Evolutionary conservation across 2,797 vertebrate species (phyloP).

Genomic region (Xerus rutilus): DNA sequence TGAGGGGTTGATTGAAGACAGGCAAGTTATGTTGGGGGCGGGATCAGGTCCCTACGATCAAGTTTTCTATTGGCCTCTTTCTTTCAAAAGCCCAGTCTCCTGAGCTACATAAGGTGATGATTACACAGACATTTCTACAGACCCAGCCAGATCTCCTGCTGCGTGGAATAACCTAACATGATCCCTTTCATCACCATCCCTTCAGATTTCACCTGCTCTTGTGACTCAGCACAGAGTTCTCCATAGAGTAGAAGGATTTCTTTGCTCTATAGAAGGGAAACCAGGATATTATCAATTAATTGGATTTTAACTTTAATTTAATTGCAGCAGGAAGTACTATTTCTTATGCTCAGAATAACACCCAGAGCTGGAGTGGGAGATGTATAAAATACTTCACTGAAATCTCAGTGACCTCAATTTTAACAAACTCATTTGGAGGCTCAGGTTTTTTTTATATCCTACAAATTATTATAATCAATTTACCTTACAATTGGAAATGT

Average conservation of each 20-base stretch:
- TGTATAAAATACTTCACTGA: neutral
- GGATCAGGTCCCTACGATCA: too few species aligned
- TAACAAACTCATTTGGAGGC: neutral
- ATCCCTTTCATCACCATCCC: fast-evolving
- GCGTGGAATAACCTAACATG: fast-evolving
- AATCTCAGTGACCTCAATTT: neutral
- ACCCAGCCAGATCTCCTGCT: neutral
- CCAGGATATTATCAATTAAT: neutral
- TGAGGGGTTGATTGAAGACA: neutral
- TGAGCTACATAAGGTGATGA: neutral
- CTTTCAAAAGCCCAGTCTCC: neutral
- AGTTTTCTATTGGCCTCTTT: neutral
- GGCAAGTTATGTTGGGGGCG: too few species aligned
- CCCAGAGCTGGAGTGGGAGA: neutral
- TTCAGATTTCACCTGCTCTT: too few species aligned
- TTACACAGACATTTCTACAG: too few species aligned
- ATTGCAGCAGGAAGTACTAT: neutral
- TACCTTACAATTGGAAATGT: neutral
- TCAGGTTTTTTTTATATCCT: neutral
- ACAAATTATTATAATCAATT: neutral
- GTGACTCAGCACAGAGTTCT: neutral
- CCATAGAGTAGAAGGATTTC: neutral
- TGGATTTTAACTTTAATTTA: neutral
- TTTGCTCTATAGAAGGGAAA: neutral
- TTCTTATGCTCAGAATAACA: neutral